Base-by-base conservation (phyloP, 2,888 invertebrate genomes). In the Xestobium rufovillosum region DNA sequence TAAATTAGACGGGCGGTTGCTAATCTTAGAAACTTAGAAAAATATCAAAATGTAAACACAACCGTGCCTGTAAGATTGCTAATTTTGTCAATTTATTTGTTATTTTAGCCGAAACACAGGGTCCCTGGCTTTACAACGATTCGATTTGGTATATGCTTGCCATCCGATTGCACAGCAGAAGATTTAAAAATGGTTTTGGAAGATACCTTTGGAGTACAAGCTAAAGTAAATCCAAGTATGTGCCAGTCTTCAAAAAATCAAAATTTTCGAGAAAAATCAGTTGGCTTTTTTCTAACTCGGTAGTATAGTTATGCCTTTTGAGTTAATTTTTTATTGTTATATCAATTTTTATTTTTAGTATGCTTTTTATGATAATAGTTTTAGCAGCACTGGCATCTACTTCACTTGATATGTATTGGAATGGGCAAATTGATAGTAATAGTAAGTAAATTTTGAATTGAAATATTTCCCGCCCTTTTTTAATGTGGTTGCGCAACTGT, bases 141-240 rank as follows among this genome's bases (percentile, higher is more conserved):
- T 3, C 55, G 71, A 12, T 76, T 75, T 76, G 76, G 74, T 0
- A 66, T 76, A 27, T 76, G 76, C 49, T 66, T 75, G 14, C 76
- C 76, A 2, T 66, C 68, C 36, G 68, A 71, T 1, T 76, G 76
- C 56, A 68, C 66, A 50, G 63, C 69, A 37, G 59, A 57, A 26
- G 75, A 76, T 50, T 56, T 76, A 19, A 69, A 71, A 50, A 64
- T 64, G 26, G 58, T 63, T 13, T 57, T 73, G 6, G 44, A 56
- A 1, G 56, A 53, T 23, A 50, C 44, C 12, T 56, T 69, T 0
- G 62, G 64, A 6, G 60, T 72, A 30, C 52, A 59, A 1, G 45
- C 49, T 1, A 38, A 42, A 31, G 43, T 59, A 26, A 45, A 44
- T n/a, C 36, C 47, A 10, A 40, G 44, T 29, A 52, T 60, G 54